phyloP scores from a whole-genome alignment of 2,113 vertebrate genomes.

The Bos taurus region ARS-UCD2.0 NC_037339.1:25696501-25697000 shows the following conservation, averaged over 20 bases:
- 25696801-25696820: background rate
- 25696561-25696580: background rate
- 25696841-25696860: background rate
- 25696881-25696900: background rate
- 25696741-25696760: background rate
- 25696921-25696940: background rate
- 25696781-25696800: slow-evolving; percentile 24
- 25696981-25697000: background rate
- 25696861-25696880: background rate
- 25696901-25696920: background rate
- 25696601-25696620: background rate
- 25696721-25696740: background rate
- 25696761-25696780: slow-evolving; percentile 3
- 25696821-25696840: slow-evolving; percentile 52
- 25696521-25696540: slow-evolving; percentile 62
- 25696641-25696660: background rate
- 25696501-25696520: slow-evolving; percentile 57
- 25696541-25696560: slow-evolving; percentile 34
- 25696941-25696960: background rate
- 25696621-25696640: background rate
- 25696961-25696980: background rate
- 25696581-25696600: background rate
- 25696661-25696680: background rate
- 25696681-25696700: background rate
- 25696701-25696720: background rate